Percentiles rank a stretch among this genome's conserved stretches.
phyloP scores from a whole-genome alignment of 2,797 vertebrate species.

The Tiaroga cobitis region DNA sequence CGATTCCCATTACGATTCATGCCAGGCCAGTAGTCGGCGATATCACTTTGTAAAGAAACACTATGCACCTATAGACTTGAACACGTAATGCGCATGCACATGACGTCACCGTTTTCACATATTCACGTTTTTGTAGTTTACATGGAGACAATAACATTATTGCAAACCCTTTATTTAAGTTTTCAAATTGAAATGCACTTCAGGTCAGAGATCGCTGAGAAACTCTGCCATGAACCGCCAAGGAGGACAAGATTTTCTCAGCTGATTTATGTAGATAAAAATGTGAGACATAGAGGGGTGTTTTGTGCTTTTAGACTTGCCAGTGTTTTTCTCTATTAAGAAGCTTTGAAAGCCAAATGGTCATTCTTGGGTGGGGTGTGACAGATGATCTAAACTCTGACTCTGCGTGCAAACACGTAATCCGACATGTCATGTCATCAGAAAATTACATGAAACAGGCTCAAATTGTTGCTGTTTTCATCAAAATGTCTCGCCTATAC shows the following conservation, averaged over 20 bases:
- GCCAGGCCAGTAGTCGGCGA: not conserved
- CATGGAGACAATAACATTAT: not conserved
- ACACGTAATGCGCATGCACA: not conserved
- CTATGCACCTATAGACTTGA: not conserved
- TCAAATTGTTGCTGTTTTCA: not conserved
- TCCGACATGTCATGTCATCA: conserved; percentile 33
- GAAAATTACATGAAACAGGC: conserved; percentile 27
- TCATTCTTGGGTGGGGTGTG: conserved; percentile 58
- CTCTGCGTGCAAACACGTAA: conserved; percentile 36
- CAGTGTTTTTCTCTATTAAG: conserved; percentile 55
- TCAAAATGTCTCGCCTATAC: not conserved
- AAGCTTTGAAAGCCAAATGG: conserved; percentile 54
- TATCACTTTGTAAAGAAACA: not conserved
- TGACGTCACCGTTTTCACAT: not conserved
- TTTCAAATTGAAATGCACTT: conserved; percentile 23
- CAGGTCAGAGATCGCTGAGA: conserved; percentile 37
- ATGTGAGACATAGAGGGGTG: conserved; percentile 43
- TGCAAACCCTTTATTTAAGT: not conserved
- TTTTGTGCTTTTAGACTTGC: conserved; percentile 50
- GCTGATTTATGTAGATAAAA: conserved; percentile 58
- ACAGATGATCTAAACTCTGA: conserved; percentile 48
- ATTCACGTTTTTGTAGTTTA: not conserved
- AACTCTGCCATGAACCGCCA: not conserved
- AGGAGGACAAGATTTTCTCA: conserved; percentile 4
- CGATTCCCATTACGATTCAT: not conserved